A percentile compares a stretch with the other conserved stretches of the same genome.
These are phyloP conservation scores for Cynopterus brachyotis DNA, from an alignment of 2,113 vertebrate genomes.

Conservation along the genomic window DNA sequence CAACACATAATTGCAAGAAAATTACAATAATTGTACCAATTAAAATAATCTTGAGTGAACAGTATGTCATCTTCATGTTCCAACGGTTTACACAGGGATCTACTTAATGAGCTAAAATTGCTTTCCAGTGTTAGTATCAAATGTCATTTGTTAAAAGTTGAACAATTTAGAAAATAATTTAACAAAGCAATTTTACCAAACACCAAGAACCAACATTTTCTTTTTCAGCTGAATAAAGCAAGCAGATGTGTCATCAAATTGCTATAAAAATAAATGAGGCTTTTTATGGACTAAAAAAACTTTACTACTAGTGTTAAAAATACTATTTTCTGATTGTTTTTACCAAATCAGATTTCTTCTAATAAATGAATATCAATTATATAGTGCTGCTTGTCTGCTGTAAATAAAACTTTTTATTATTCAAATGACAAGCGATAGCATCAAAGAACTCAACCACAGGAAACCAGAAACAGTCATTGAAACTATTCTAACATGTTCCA, in stretches of 20 bases:
- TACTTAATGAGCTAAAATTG: constrained; percentile 97
- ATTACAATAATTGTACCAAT: constrained; percentile 99
- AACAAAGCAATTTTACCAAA: constrained; percentile 89
- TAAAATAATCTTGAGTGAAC: constrained; percentile 99
- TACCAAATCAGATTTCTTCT: constrained; percentile 83
- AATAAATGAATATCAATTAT: constrained; percentile 81
- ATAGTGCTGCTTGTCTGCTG: constrained; percentile 68
- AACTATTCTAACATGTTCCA: not conserved
- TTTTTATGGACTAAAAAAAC: constrained; percentile 85
- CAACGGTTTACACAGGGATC: constrained; percentile 93
- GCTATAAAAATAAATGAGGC: constrained; percentile 90
- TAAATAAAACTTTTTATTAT: constrained; percentile 81
- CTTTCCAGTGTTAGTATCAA: constrained; percentile 93
- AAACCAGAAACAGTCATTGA: not conserved
- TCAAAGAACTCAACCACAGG: constrained; percentile 41
- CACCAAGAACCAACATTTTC: constrained; percentile 88
- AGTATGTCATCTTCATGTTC: constrained; percentile 98
- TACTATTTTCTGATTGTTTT: constrained; percentile 83
- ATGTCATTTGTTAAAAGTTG: constrained; percentile 95
- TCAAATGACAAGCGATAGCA: constrained; percentile 69
- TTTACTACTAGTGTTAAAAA: constrained; percentile 85
- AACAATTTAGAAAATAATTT: constrained; percentile 91
- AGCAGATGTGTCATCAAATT: constrained; percentile 89
- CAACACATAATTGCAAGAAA: constrained; percentile 96
- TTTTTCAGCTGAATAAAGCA: constrained; percentile 88